phyloP scores from a whole-genome alignment of 2,888 invertebrate genomes.

The Notodromas monacha region DNA sequence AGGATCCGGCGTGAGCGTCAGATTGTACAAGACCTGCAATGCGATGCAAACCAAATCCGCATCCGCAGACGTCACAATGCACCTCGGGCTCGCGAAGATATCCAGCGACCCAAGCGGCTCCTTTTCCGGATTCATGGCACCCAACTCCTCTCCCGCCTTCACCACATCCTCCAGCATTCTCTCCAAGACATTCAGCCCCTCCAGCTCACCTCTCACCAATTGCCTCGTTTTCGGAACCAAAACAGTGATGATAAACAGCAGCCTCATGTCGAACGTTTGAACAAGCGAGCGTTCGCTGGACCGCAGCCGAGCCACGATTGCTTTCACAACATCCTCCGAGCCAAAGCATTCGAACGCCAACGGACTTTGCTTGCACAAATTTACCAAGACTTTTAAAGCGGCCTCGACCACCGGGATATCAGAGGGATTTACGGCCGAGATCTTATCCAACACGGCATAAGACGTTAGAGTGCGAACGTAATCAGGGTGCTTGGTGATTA shows the following conservation, averaged over 20 bases:
- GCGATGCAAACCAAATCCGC: too few species aligned
- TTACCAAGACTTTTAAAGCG: constrained; percentile 57
- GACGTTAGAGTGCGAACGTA: too few species aligned
- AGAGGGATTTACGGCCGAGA: neutral
- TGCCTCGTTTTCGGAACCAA: constrained; percentile 28
- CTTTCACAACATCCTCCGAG: constrained; percentile 17
- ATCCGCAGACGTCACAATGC: too few species aligned
- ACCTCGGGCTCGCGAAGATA: too few species aligned
- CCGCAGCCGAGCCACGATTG: constrained; percentile 29
- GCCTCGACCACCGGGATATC: constrained; percentile 26
- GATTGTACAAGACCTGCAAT: too few species aligned
- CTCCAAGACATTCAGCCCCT: neutral
- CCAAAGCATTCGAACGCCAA: constrained; percentile 25
- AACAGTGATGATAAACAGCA: constrained; percentile 60
- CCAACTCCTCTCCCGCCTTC: too few species aligned
- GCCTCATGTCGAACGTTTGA: constrained; percentile 52
- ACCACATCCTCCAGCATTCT: neutral
- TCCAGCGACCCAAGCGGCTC: too few species aligned
- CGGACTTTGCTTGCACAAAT: constrained; percentile 42
- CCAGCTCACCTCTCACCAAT: constrained; percentile 5
- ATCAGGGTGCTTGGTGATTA: too few species aligned
- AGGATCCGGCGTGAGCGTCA: too few species aligned
- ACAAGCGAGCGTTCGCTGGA: constrained; percentile 29
- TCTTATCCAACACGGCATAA: neutral
- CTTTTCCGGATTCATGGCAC: too few species aligned